These are phyloP conservation scores for Caradrina kadenii DNA, from an alignment of 2,888 invertebrate species.

Conservation along the genomic window DNA sequence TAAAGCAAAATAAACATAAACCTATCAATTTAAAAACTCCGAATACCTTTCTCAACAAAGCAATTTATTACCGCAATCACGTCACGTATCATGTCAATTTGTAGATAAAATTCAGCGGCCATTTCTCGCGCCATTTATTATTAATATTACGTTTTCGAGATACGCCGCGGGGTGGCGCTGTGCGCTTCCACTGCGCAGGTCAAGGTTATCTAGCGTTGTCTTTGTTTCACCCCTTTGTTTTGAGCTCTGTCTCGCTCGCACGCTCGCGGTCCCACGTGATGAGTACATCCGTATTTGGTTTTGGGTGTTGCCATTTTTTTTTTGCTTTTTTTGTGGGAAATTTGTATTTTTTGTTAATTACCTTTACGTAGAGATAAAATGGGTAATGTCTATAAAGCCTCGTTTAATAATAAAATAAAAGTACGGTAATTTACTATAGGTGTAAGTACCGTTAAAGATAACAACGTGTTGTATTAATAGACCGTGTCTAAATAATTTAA, in stretches of 20 bases:
- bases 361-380: not conserved
- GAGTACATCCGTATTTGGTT: slow-evolving; percentile 67
- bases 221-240: slow-evolving; percentile 65
- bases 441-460: not conserved
- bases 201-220: slow-evolving; percentile 76
- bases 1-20: slow-evolving; percentile 46
- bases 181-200: slow-evolving; percentile 80
- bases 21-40: slow-evolving; percentile 51
- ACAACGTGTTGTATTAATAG: not conserved
- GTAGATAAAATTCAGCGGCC: slow-evolving; percentile 61
- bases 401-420: not conserved
- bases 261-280: slow-evolving; percentile 72
- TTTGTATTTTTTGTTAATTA: not conserved
- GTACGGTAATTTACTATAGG: not conserved
- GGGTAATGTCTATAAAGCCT: not conserved
- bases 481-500: not conserved
- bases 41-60: slow-evolving; percentile 47
- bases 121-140: slow-evolving; percentile 73
- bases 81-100: slow-evolving; percentile 62
- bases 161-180: slow-evolving; percentile 66
- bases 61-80: slow-evolving; percentile 54
- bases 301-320: slow-evolving; percentile 53
- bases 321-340: slow-evolving; percentile 25
- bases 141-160: slow-evolving; percentile 69
- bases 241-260: slow-evolving; percentile 60